phyloP scores from a whole-genome alignment of 2,888 invertebrate species.

The Chaetoderma sp. region DNA sequence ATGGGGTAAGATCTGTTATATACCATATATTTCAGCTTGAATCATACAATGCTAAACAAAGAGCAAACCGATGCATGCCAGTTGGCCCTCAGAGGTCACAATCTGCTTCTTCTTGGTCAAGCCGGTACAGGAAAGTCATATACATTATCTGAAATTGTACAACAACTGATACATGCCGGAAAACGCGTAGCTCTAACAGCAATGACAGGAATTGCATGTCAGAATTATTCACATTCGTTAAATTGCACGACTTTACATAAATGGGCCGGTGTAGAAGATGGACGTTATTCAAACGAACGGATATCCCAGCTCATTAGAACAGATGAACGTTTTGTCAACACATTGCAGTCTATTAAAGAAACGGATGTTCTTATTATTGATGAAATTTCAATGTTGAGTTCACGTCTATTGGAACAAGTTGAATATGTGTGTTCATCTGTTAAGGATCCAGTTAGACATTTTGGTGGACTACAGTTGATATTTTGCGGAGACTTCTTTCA shows the following conservation, averaged over 20 bases:
- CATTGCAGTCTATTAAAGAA: background rate
- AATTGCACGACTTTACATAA: background rate
- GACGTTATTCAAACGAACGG: background rate
- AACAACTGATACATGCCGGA: too few relatives aligned
- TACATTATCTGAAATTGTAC: too few relatives aligned
- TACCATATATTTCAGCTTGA: too few relatives aligned
- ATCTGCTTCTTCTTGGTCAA: too few relatives aligned
- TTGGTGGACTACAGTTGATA: background rate
- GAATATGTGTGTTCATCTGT: background rate
- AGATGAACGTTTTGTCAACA: background rate
- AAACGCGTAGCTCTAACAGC: too few relatives aligned
- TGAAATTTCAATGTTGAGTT: conserved; percentile 7
- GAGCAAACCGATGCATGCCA: too few relatives aligned
- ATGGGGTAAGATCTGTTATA: too few relatives aligned
- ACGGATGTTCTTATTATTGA: conserved; percentile 9
- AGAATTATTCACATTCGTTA: background rate
- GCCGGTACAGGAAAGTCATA: too few relatives aligned
- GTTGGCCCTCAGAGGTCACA: too few relatives aligned
- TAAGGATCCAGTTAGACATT: background rate
- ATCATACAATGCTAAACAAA: too few relatives aligned
- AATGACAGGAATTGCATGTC: background rate
- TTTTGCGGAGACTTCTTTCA: background rate
- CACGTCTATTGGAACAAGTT: background rate
- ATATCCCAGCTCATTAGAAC: background rate
- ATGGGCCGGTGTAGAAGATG: conserved; percentile 7